Percentiles rank a stretch among this genome's conserved stretches.
These are phyloP conservation scores for Nymphalis urticae DNA, from an alignment of 2,888 invertebrate species.

Conservation along the genomic window DNA sequence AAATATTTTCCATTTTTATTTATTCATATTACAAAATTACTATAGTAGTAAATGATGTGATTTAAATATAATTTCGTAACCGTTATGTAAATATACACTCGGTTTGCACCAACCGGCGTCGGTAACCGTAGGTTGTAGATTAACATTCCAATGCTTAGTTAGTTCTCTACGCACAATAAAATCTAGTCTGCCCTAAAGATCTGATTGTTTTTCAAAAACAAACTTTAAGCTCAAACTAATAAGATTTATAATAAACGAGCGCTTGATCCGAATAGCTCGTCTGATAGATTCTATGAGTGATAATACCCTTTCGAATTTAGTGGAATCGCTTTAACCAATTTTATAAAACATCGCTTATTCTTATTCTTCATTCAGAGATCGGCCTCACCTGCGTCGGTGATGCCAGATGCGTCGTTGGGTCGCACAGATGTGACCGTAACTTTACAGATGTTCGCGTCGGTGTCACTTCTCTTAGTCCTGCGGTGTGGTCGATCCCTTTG, in stretches of 20 bases:
- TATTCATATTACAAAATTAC: neutral
- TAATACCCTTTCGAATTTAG: neutral
- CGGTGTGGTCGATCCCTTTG: too few relatives aligned
- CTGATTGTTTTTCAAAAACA: conserved; percentile 19
- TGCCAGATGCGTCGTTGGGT: too few relatives aligned
- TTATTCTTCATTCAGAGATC: too few relatives aligned
- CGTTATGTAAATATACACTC: neutral
- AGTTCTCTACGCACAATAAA: conserved; percentile 32
- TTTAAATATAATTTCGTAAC: neutral
- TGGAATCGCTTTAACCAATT: too few relatives aligned
- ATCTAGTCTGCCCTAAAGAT: conserved; percentile 31
- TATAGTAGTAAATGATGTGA: neutral
- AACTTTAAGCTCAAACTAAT: neutral
- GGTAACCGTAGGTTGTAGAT: conserved; percentile 64
- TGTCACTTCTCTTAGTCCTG: too few relatives aligned
- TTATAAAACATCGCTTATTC: too few relatives aligned
- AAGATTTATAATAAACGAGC: neutral
- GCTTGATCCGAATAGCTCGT: too few relatives aligned
- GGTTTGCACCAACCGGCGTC: conserved; percentile 32
- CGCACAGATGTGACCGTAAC: too few relatives aligned
- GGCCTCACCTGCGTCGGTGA: too few relatives aligned
- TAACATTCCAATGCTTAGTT: conserved; percentile 63
- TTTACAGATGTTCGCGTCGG: too few relatives aligned
- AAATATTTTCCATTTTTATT: conserved; percentile 3
- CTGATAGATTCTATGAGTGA: too few relatives aligned